These are phyloP conservation scores for Apus apus DNA, from an alignment of 2,113 vertebrate genomes.

Conservation along the genomic window DNA sequence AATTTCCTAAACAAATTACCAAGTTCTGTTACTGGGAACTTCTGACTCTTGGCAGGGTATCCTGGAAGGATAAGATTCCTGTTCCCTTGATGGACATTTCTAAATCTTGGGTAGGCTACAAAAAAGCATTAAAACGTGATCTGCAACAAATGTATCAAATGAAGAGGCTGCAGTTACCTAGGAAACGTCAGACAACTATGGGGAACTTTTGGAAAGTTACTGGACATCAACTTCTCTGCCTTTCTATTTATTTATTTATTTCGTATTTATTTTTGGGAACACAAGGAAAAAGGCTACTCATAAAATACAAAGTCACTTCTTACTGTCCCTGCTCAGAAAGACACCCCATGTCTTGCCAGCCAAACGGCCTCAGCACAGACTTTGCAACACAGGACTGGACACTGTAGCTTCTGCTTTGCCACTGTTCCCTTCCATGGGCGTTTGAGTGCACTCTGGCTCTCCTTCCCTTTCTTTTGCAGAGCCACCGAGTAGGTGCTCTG, in stretches of 20 bases:
- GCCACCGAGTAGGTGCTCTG: not conserved
- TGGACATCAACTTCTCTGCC: not conserved
- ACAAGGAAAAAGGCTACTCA: not conserved
- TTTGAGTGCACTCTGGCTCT: not conserved
- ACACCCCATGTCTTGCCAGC: not conserved
- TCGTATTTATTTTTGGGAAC: not conserved
- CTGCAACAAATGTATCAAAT: not conserved
- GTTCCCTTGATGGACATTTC: not conserved
- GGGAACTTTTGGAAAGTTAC: not conserved
- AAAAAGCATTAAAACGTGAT: not conserved
- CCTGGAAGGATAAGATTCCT: not conserved
- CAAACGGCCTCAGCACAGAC: not conserved
- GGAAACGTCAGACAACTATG: not conserved
- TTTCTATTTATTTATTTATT: not conserved
- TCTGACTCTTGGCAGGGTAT: not conserved
- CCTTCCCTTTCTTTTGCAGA: not conserved
- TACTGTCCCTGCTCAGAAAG: not conserved
- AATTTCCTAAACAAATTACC: not conserved
- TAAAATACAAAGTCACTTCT: not conserved
- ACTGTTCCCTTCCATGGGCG: fast-evolving
- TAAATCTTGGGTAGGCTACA: not conserved
- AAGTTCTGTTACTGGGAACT: not conserved
- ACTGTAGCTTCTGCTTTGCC: not conserved
- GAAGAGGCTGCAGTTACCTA: not conserved
- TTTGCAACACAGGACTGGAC: not conserved